phyloP scores from a whole-genome alignment of 2,113 vertebrate genomes.

The Galemys pyrenaicus region DNA sequence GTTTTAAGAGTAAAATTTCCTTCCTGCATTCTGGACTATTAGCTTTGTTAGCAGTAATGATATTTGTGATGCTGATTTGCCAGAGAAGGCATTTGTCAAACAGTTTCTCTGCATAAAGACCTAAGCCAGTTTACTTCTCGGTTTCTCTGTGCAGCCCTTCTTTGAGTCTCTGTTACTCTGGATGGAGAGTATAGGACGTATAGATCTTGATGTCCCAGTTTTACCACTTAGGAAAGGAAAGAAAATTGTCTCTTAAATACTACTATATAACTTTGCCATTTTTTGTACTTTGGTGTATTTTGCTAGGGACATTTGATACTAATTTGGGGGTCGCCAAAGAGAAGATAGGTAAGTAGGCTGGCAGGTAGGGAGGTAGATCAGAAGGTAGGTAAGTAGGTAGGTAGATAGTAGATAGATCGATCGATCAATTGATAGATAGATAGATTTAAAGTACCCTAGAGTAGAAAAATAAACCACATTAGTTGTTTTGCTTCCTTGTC shows the following conservation, averaged over 20 bases:
- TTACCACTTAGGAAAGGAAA: background rate
- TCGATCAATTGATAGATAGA: background rate
- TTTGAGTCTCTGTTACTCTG: background rate
- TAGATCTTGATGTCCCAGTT: background rate
- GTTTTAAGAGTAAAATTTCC: background rate
- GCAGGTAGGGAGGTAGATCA: background rate
- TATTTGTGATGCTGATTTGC: background rate
- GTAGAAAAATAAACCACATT: background rate
- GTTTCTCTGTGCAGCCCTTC: background rate
- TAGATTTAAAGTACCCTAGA: background rate
- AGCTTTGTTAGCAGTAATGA: background rate
- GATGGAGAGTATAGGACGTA: background rate
- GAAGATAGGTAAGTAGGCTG: background rate
- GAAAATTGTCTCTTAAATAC: background rate
- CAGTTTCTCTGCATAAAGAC: background rate
- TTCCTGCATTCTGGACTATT: background rate
- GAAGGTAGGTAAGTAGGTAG: no score
- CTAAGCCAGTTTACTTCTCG: background rate
- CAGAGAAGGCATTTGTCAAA: background rate
- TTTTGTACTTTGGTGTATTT: conserved; percentile 4
- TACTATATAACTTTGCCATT: background rate
- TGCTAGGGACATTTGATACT: background rate
- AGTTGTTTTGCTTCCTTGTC: background rate
- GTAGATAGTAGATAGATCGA: no score
- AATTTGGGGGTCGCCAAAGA: background rate